Base-by-base conservation (phyloP, 2,797 vertebrate genomes). In the Chromobotia macracanthus region DNA sequence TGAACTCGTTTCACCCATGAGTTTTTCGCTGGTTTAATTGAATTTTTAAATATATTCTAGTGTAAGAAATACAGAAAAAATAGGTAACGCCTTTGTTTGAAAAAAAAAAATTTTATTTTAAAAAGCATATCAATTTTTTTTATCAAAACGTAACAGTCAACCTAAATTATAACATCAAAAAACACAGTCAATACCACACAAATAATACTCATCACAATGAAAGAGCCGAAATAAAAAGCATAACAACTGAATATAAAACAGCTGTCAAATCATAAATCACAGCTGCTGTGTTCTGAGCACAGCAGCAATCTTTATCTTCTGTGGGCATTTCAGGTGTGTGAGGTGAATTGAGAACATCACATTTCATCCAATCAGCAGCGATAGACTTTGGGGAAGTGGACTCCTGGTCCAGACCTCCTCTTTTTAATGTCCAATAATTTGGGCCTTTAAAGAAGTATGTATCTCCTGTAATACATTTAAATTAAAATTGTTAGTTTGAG, bases 361-460 rank as follows among this genome's bases (percentile, higher is more conserved):
- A 96, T 81, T 86, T 88, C 86, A 97, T 93, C 94, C 94, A 96
- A 69, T 93, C 88, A 0, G 87, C 90, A 2, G 89, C 90, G 0
- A 88, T 93, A 77, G 94, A 94, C 53, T 89, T 92, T 0, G 93
- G 91, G 1, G 87, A 87, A 56, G 89, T 84, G 0, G 80, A 28
- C 0, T 92, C 94, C 0, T 93, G 87, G 81, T 92, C 89, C 83
- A 95, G 71, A 12, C 85, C 88, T 61, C 95, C 95, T 6, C 72
- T 94, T 73, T 86, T 86, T 56, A 95, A 89, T 28, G 92, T 89
- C 95, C 95, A 96, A 87, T 95, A 97, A 3, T 88, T 77, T 64
- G 87, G 80, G 21, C 92, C 94, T 87, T 96, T 96, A 85, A 96
- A 95, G 90, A 96, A 96, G 85, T 95, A 94, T 5, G 93, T 88